Conservation (phyloP, 2,113 vertebrate genomes). For the Chrysemys picta region DNA sequence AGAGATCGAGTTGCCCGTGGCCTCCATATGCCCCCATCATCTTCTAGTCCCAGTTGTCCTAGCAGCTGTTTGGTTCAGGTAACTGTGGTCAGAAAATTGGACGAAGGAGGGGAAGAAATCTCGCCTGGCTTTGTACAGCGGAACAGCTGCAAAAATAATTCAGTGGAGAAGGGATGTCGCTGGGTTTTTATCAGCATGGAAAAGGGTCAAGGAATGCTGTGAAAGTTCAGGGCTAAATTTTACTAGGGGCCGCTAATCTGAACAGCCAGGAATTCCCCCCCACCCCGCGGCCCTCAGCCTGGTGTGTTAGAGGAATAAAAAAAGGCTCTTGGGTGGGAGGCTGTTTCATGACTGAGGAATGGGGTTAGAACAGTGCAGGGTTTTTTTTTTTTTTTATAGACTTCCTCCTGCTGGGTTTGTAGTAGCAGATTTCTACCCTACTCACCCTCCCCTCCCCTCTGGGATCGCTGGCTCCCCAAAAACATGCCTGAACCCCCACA, state of each 20-base stretch:
- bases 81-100: background rate
- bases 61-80: background rate
- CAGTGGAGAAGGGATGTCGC: rapidly evolving
- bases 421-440: background rate
- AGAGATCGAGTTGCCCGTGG: background rate
- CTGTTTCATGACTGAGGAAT: background rate
- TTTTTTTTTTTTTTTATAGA: background rate
- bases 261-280: background rate
- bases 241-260: background rate
- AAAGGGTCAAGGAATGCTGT: background rate
- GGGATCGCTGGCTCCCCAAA: rapidly evolving
- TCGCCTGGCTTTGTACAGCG: background rate
- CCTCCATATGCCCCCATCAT: background rate
- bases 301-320: background rate
- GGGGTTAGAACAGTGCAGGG: background rate
- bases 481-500: rapidly evolving
- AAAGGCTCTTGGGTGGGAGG: background rate
- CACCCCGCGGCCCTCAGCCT: background rate
- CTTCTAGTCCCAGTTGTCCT: background rate
- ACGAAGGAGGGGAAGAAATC: background rate
- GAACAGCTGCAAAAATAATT: constrained; percentile 35
- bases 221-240: background rate
- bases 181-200: background rate
- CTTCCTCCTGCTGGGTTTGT: rapidly evolving
- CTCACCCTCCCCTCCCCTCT: rapidly evolving